phyloP scores from a whole-genome alignment of 2,113 vertebrate species.

The Upupa epops region DNA sequence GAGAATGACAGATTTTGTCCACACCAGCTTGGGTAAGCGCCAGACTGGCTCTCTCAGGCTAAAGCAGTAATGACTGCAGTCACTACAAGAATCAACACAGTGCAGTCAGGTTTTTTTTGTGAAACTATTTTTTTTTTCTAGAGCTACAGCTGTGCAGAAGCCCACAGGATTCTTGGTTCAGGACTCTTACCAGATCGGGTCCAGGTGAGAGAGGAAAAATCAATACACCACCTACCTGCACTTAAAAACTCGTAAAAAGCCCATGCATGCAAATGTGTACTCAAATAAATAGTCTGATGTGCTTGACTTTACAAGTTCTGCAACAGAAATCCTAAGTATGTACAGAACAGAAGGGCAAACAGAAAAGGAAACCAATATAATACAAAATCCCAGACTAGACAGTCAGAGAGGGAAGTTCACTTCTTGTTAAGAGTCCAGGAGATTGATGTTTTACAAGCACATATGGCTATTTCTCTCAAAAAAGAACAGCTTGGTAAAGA shows the following conservation, averaged over 20 bases:
- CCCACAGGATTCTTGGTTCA: not conserved
- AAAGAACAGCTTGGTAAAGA: not conserved
- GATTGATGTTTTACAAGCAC: not conserved
- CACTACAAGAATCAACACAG: not conserved
- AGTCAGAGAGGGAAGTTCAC: not conserved
- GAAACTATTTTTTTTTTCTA: not conserved
- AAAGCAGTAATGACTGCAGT: not conserved
- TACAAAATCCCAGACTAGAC: not conserved
- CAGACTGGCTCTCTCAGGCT: not conserved
- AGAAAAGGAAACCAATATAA: not conserved
- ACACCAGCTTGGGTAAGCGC: not conserved
- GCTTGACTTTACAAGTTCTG: not conserved
- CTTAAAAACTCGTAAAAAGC: not conserved
- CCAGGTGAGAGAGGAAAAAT: not conserved
- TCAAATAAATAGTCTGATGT: not conserved
- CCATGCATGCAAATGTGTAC: accelerated
- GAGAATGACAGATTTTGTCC: not conserved
- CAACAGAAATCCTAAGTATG: not conserved
- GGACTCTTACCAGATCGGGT: not conserved
- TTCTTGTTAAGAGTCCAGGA: not conserved
- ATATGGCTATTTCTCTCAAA: not conserved
- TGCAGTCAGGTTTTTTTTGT: not conserved
- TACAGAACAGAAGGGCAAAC: not conserved
- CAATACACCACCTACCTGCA: accelerated
- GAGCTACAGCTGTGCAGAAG: not conserved